These are phyloP conservation scores for Mamestra brassicae DNA, from an alignment of 2,888 invertebrate genomes.

Conservation along the genomic window DNA sequence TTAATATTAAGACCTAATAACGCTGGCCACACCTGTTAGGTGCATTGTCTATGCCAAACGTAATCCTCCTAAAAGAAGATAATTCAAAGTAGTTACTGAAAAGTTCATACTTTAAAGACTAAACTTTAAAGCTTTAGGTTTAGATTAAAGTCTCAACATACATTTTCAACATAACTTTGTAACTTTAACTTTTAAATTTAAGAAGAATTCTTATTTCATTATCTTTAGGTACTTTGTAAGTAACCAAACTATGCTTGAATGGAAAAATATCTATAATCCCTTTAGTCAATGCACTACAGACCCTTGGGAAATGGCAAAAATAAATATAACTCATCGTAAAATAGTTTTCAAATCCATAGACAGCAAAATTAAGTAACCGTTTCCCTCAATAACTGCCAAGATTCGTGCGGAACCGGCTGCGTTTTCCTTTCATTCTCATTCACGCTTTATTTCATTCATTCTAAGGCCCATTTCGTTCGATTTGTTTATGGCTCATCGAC, in stretches of 20 bases:
- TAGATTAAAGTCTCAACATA: too few species aligned
- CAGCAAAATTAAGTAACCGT: constrained; percentile 45
- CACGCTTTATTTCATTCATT: constrained; percentile 61
- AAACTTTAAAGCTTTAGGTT: too few species aligned
- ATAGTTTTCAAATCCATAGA: constrained; percentile 19
- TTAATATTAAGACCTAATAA: constrained; percentile 12
- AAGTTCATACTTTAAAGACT: too few species aligned
- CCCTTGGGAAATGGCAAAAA: background rate
- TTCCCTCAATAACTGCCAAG: constrained; percentile 43
- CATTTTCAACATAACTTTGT: background rate
- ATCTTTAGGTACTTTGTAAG: too few species aligned
- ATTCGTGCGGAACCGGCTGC: constrained; percentile 56
- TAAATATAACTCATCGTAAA: background rate
- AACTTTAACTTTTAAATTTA: too few species aligned
- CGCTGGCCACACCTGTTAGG: background rate
- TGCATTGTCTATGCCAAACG: background rate
- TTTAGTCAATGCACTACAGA: background rate
- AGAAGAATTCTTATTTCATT: too few species aligned
- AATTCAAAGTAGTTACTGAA: background rate
- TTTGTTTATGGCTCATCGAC: constrained; percentile 57
- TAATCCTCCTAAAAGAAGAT: background rate
- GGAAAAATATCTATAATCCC: background rate
- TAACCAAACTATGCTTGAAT: too few species aligned
- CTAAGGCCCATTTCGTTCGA: constrained; percentile 58
- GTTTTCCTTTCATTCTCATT: constrained; percentile 65